Evolutionary conservation across 2,113 vertebrate genomes (phyloP).

Genomic region (Pogonocichla stellata): DNA sequence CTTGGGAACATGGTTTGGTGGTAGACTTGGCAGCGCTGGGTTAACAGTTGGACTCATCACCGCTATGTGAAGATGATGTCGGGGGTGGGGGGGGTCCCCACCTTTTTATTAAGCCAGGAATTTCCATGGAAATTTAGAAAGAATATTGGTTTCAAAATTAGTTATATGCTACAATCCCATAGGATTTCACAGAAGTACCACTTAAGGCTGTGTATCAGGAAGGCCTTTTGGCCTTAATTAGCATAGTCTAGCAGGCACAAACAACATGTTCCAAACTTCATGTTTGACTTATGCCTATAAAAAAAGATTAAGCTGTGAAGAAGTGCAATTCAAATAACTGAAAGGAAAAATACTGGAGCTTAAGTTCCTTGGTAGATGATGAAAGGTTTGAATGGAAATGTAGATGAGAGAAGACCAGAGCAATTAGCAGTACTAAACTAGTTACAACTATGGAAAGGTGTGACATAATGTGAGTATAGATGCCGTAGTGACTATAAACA

Average conservation of each 20-base stretch:
- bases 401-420: not conserved
- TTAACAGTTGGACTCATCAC: not conserved
- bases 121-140: not conserved
- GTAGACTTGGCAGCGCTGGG: not conserved
- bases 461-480: not conserved
- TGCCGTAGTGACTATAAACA: not conserved
- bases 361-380: not conserved
- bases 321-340: not conserved
- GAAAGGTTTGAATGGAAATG: not conserved
- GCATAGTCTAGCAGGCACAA: not conserved
- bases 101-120: not conserved
- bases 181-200: not conserved
- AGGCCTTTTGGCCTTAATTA: not conserved
- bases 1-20: not conserved
- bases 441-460: not conserved
- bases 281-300: not conserved
- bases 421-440: not conserved
- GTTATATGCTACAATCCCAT: not conserved
- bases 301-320: not conserved
- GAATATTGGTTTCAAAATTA: not conserved
- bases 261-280: not conserved
- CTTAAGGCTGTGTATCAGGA: not conserved
- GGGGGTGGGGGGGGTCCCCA: accelerated
- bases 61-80: not conserved
- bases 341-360: not conserved